Evolutionary conservation across 1,140 invertebrate genomes (phyloP).

Genomic region (Leptinotarsa lineolata): DNA sequence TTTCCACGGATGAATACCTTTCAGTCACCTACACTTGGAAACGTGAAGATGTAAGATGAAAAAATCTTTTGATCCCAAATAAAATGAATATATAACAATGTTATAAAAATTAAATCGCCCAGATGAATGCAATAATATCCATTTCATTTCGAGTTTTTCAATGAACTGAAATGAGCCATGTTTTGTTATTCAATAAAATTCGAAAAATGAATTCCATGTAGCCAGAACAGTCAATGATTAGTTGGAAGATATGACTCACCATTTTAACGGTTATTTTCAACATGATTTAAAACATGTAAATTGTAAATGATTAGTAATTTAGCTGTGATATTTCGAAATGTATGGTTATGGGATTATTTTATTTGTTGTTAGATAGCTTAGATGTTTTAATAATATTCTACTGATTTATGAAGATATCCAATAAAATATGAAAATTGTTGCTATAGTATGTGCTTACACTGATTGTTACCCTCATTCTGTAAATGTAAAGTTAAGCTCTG

Average conservation of each 20-base stretch:
- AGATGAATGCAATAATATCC: no score
- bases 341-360: constrained; percentile 38
- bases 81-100: background rate
- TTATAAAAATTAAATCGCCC: background rate
- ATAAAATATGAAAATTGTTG: background rate
- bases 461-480: no score
- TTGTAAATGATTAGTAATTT: constrained; percentile 53
- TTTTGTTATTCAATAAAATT: no score
- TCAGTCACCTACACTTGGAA: background rate
- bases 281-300: constrained; percentile 10
- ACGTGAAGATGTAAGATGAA: background rate
- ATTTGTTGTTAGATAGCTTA: constrained; percentile 19
- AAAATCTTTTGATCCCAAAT: background rate
- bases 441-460: no score
- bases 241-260: no score
- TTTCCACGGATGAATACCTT: no score
- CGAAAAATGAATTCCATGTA: no score
- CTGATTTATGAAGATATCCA: background rate
- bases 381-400: background rate
- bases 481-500: no score
- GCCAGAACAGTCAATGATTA: no score
- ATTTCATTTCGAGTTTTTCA: no score
- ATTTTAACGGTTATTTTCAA: constrained; percentile 6
- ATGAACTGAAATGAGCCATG: no score
- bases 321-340: constrained; percentile 55